phyloP scores from a whole-genome alignment of 2,888 invertebrate genomes.

The Drosophila anomalata region DNA sequence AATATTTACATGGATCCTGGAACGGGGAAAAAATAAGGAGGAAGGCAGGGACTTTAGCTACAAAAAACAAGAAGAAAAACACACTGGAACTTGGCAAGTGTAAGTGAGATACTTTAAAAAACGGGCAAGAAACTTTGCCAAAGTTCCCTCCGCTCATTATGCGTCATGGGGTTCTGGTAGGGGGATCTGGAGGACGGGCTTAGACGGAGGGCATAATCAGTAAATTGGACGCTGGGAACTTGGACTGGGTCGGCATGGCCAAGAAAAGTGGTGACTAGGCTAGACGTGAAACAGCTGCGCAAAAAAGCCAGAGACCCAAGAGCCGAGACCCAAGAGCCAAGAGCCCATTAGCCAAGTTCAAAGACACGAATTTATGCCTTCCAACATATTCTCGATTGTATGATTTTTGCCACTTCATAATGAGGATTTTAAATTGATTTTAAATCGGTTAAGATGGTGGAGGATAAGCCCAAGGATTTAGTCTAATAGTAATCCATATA shows the following conservation, averaged over 20 bases:
- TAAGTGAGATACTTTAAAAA: slow-evolving; percentile 66
- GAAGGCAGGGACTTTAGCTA: background rate
- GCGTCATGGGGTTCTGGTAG: background rate
- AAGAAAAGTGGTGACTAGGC: slow-evolving; percentile 19
- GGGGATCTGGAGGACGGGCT: background rate
- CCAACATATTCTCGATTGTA: no score
- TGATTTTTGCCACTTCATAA: slow-evolving; percentile 11
- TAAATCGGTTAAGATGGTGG: background rate
- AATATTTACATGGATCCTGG: slow-evolving; percentile 64
- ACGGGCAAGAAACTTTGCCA: slow-evolving; percentile 23
- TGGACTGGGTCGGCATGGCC: background rate
- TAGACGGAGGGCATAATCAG: slow-evolving; percentile 21
- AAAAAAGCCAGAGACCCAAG: background rate
- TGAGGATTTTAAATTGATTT: background rate
- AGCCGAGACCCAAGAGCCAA: background rate
- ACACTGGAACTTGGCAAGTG: slow-evolving; percentile 43
- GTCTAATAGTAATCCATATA: no score
- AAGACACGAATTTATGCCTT: background rate
- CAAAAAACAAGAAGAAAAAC: background rate
- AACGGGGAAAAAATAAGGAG: no score
- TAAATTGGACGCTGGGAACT: slow-evolving; percentile 31
- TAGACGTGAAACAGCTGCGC: slow-evolving; percentile 22
- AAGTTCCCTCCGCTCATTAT: slow-evolving; percentile 32
- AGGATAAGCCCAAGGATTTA: background rate
- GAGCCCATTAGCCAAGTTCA: slow-evolving; percentile 14